These are phyloP conservation scores for Panulirus ornatus DNA, from an alignment of 1,140 invertebrate species.

Conservation along the genomic window DNA sequence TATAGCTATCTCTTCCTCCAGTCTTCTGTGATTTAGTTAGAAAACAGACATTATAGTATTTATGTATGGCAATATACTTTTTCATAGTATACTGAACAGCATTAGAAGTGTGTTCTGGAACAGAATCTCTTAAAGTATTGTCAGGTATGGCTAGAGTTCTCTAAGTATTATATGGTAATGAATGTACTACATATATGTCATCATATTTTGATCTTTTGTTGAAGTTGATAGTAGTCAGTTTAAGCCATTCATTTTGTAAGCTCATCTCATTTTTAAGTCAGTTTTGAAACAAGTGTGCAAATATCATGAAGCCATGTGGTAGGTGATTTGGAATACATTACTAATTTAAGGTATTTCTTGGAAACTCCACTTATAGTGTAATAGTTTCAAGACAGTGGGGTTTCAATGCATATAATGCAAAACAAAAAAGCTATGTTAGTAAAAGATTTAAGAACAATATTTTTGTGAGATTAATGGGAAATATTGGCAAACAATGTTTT, in stretches of 20 bases:
- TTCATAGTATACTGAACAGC: not conserved
- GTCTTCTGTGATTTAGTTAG: not conserved
- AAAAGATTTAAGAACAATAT: no score
- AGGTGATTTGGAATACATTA: no score
- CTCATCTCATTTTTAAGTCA: not conserved
- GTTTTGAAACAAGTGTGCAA: no score
- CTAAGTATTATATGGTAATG: not conserved
- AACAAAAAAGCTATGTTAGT: no score
- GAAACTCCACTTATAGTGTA: no score
- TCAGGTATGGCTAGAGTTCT: not conserved
- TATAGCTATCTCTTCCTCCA: not conserved
- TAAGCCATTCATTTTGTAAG: not conserved
- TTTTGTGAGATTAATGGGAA: no score
- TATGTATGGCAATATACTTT: not conserved
- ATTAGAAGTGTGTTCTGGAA: not conserved
- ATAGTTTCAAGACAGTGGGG: no score
- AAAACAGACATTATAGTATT: not conserved
- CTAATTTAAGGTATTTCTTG: no score
- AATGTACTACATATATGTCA: not conserved
- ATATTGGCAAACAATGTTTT: no score
- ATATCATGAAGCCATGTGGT: no score
- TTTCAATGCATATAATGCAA: no score
- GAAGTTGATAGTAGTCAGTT: not conserved
- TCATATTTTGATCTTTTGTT: not conserved
- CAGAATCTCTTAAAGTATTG: constrained; percentile 1